Evolutionary conservation across 53 echinoderm and acorn worm species (phyloP).

Genomic region (Apostichopus leukothele): DNA sequence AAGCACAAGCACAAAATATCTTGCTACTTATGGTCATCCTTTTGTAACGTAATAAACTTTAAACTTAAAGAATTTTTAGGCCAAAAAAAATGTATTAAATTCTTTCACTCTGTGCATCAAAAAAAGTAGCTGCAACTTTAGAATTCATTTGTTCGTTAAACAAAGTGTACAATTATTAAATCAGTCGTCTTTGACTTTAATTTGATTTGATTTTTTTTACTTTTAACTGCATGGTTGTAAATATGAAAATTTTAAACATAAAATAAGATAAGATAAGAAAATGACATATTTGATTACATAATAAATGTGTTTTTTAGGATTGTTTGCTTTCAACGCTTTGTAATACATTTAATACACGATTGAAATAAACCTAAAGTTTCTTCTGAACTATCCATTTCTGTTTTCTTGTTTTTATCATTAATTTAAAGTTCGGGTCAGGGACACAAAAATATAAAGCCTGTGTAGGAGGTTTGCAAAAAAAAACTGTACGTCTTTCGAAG

Average conservation of each 20-base stretch:
- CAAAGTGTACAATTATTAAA: not conserved
- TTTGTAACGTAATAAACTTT: no score
- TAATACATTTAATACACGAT: conserved; percentile 18
- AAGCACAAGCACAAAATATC: no score
- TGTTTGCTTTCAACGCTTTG: conserved; percentile 1
- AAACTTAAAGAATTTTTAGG: no score
- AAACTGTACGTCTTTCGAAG: no score
- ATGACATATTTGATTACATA: not conserved
- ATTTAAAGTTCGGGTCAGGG: no score
- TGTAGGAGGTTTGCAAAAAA: no score
- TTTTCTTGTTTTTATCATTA: no score
- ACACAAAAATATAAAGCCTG: no score
- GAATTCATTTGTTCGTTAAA: not conserved
- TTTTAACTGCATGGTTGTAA: not conserved
- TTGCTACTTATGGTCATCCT: no score
- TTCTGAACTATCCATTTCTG: not conserved
- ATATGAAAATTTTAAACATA: not conserved
- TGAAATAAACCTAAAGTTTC: not conserved
- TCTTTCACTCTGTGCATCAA: no score
- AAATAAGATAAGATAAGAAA: not conserved
- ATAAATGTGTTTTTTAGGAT: not conserved
- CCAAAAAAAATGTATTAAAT: no score
- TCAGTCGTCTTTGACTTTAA: not conserved
- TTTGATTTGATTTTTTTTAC: not conserved
- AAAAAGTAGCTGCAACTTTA: not conserved